phyloP scores from a whole-genome alignment of 2,797 vertebrate species.

The Notolepis coatsorum region DNA sequence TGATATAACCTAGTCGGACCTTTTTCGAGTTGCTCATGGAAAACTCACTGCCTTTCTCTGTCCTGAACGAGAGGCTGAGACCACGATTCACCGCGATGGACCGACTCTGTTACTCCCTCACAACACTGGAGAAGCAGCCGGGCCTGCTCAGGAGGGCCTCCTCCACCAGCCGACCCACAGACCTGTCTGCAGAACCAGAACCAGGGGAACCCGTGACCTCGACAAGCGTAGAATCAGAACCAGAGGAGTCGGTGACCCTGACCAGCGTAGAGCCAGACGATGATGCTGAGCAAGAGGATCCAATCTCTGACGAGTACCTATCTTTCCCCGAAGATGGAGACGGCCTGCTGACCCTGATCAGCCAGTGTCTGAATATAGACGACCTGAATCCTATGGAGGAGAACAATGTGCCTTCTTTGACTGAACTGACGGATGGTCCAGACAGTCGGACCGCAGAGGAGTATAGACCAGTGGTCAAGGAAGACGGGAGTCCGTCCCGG shows the following conservation, averaged over 20 bases:
- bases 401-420: constrained; percentile 19
- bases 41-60: constrained; percentile 58
- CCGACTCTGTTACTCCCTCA: constrained; percentile 54
- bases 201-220: neutral
- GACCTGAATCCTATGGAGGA: constrained; percentile 8
- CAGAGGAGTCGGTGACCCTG: neutral
- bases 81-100: constrained; percentile 46
- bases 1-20: neutral
- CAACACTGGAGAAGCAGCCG: constrained; percentile 41
- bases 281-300: constrained; percentile 2
- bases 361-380: constrained; percentile 12
- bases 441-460: constrained; percentile 27
- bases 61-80: constrained; percentile 67
- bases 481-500: constrained; percentile 17
- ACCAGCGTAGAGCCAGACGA: neutral
- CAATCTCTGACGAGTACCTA: neutral
- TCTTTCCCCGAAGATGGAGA: neutral
- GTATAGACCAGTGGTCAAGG: neutral
- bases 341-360: neutral
- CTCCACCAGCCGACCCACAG: neutral
- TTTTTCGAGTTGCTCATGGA: constrained; percentile 49
- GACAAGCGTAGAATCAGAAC: constrained; percentile 11
- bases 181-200: constrained; percentile 8
- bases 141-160: neutral
- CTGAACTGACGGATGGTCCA: constrained; percentile 42